These are phyloP conservation scores for Corbicula japonica DNA, from an alignment of 2,888 invertebrate genomes.

Conservation along the genomic window DNA sequence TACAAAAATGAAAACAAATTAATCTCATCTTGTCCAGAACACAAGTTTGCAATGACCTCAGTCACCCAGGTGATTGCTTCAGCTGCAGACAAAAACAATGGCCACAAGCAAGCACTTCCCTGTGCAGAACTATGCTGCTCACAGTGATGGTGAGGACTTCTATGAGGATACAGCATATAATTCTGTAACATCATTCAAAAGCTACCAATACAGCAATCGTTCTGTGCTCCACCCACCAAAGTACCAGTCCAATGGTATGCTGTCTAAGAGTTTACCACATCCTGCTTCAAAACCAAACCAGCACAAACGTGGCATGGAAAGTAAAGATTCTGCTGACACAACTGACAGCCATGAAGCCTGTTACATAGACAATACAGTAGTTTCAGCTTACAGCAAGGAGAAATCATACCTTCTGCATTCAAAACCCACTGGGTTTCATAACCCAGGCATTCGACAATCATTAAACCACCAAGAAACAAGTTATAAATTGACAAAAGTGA, in stretches of 20 bases:
- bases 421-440: background rate
- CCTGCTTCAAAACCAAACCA: no score
- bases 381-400: conserved; percentile 51
- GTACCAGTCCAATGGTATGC: no score
- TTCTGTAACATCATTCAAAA: conserved; percentile 51
- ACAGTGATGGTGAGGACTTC: conserved; percentile 2
- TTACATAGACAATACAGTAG: conserved; percentile 54
- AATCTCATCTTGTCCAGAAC: no score
- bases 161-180: conserved; percentile 44
- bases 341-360: background rate
- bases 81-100: conserved; percentile 40
- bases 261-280: no score
- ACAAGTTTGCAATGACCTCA: no score
- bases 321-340: background rate
- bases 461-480: background rate
- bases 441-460: background rate
- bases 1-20: no score
- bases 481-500: background rate
- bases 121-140: conserved; percentile 22
- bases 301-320: no score
- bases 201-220: conserved; percentile 13
- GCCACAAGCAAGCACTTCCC: conserved; percentile 42
- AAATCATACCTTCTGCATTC: conserved; percentile 14
- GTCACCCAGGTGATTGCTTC: no score
- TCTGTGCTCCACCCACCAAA: background rate